Evolutionary conservation across 1,140 invertebrate genomes (phyloP).

Genomic region (Globodera ellingtonae): DNA sequence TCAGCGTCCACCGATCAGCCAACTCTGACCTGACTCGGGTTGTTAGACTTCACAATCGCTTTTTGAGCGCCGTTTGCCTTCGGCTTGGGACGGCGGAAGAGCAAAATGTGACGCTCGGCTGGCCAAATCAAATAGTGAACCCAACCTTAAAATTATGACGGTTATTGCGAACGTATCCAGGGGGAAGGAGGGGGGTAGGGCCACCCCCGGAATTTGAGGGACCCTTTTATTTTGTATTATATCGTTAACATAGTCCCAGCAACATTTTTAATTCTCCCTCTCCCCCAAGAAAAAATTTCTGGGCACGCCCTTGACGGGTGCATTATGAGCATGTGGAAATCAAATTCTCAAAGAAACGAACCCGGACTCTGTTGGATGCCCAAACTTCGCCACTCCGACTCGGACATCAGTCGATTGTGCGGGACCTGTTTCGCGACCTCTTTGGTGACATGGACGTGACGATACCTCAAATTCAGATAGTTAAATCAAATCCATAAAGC

Average conservation of each 20-base stretch:
- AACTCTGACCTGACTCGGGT: slow-evolving; percentile 8
- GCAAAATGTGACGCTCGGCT: slow-evolving; percentile 70
- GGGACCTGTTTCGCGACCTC: slow-evolving; percentile 84
- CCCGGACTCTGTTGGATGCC: slow-evolving; percentile 79
- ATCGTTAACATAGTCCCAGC: no score
- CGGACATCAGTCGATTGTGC: slow-evolving; percentile 87
- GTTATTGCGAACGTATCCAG: no score
- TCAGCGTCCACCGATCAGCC: slow-evolving; percentile 4
- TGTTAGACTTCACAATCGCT: background rate
- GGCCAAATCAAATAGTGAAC: slow-evolving; percentile 92
- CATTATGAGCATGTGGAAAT: no score
- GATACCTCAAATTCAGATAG: slow-evolving; percentile 16
- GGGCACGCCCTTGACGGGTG: no score
- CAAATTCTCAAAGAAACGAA: background rate
- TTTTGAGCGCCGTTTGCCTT: slow-evolving; percentile 19
- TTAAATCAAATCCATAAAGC: background rate
- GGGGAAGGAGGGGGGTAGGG: slow-evolving; percentile 62
- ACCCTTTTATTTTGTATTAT: no score
- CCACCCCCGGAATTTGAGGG: no score
- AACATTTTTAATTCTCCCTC: no score
- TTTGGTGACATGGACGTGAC: slow-evolving; percentile 84
- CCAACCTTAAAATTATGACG: slow-evolving; percentile 77
- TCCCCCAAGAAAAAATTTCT: no score
- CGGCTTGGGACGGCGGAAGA: slow-evolving; percentile 53
- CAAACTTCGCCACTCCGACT: slow-evolving; percentile 89